Conservation (phyloP, 2,113 vertebrate genomes). For the Xenopus tropicalis region DNA sequence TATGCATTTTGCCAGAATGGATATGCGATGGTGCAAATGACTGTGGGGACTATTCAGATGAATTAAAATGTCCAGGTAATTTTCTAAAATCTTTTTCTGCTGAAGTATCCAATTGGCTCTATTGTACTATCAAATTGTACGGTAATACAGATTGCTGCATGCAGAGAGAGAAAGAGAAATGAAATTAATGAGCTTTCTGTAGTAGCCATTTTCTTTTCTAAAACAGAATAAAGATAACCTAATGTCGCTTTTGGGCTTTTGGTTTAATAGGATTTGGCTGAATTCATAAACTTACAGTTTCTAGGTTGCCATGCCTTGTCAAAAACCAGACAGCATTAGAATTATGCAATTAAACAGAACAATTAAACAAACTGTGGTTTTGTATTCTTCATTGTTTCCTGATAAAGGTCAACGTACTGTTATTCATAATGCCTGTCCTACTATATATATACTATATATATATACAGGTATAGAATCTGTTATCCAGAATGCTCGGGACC, state of each 20-base stretch:
- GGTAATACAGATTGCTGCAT: background rate
- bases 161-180: background rate
- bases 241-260: background rate
- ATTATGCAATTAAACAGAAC: background rate
- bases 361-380: background rate
- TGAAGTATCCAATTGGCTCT: slow-evolving; percentile 13
- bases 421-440: no score
- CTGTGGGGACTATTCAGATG: slow-evolving; percentile 94
- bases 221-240: background rate
- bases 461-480: no score
- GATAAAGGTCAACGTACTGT: no score
- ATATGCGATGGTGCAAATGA: slow-evolving; percentile 96
- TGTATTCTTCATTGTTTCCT: no score
- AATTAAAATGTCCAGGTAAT: slow-evolving; percentile 94
- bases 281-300: slow-evolving; percentile 13
- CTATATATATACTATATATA: no score
- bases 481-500: no score
- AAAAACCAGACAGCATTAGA: background rate
- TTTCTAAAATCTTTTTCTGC: slow-evolving; percentile 27
- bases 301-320: background rate
- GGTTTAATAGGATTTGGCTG: slow-evolving; percentile 8
- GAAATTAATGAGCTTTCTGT: slow-evolving; percentile 1
- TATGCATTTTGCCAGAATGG: slow-evolving; percentile 92
- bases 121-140: background rate
- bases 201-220: background rate